These are phyloP conservation scores for Phyllostomus hastatus DNA, from an alignment of 2,113 vertebrate genomes.

Conservation along the genomic window DNA sequence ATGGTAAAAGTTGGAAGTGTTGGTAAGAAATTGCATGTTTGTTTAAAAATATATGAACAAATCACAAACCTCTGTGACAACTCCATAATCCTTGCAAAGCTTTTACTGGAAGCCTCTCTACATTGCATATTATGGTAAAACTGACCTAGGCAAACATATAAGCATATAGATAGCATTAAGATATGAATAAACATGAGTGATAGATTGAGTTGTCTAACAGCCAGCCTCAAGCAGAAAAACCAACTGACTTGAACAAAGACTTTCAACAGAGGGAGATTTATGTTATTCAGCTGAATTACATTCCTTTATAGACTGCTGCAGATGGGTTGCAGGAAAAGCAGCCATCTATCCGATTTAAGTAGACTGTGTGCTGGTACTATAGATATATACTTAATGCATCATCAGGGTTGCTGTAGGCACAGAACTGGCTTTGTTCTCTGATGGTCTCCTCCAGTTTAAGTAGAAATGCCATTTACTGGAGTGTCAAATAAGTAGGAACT, in stretches of 20 bases:
- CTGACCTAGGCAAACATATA: slow-evolving; percentile 9
- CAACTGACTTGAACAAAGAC: slow-evolving; percentile 68
- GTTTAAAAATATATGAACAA: neutral
- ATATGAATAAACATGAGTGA: slow-evolving; percentile 70
- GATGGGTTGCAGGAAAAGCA: slow-evolving; percentile 63
- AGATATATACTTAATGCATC: slow-evolving; percentile 69
- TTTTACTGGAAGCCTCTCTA: slow-evolving; percentile 14
- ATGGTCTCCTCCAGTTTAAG: slow-evolving; percentile 48
- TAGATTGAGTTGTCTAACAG: slow-evolving; percentile 60
- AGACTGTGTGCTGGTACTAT: slow-evolving; percentile 51
- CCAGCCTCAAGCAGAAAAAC: slow-evolving; percentile 58
- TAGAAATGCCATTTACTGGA: slow-evolving; percentile 62
- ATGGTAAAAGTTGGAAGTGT: neutral
- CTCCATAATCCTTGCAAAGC: neutral
- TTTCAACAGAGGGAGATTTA: slow-evolving; percentile 70
- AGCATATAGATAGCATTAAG: slow-evolving; percentile 22
- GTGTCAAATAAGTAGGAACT: slow-evolving; percentile 57
- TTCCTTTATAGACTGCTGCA: slow-evolving; percentile 67
- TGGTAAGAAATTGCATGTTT: neutral
- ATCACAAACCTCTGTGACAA: neutral
- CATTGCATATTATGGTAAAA: neutral
- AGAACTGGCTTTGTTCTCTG: slow-evolving; percentile 62
- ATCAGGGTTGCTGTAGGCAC: slow-evolving; percentile 26
- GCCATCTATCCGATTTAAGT: slow-evolving; percentile 69
- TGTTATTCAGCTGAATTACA: slow-evolving; percentile 65